A percentile compares a stretch with the other conserved stretches of the same genome.
These are phyloP conservation scores for Odobenus rosmarus DNA, from an alignment of 2,113 vertebrate species.

Conservation along the genomic window DNA sequence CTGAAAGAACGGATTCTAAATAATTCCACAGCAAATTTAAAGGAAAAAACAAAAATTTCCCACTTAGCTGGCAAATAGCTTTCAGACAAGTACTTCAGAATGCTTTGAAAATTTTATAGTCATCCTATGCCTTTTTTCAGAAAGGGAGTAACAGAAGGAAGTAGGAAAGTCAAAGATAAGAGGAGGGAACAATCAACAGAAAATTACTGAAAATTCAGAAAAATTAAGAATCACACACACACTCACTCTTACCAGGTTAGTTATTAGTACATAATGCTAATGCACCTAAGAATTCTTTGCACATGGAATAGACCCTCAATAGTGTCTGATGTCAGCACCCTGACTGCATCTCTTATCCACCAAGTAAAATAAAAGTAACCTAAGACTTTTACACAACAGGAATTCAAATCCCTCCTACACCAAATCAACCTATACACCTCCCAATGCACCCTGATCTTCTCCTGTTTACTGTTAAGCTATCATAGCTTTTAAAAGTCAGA, in stretches of 20 bases:
- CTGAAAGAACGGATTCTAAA: neutral
- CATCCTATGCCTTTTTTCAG: neutral
- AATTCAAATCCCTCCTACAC: neutral
- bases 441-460: neutral
- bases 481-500: neutral
- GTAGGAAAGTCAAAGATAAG: neutral
- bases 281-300: neutral
- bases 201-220: constrained; percentile 26
- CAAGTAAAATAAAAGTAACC: neutral
- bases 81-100: constrained; percentile 22
- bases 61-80: neutral
- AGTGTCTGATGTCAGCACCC: neutral
- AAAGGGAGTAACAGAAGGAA: neutral
- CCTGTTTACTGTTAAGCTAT: neutral
- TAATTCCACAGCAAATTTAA: constrained; percentile 32
- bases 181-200: neutral
- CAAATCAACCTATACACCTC: neutral
- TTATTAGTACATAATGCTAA: constrained; percentile 21
- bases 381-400: neutral
- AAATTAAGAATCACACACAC: neutral
- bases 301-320: neutral
- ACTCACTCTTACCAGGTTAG: neutral
- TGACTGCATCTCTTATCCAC: neutral
- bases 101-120: constrained; percentile 1
- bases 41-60: constrained; percentile 23